Evolutionary conservation across 2,797 vertebrate genomes (phyloP).

Genomic region (Sebastes steindachneri): DNA sequence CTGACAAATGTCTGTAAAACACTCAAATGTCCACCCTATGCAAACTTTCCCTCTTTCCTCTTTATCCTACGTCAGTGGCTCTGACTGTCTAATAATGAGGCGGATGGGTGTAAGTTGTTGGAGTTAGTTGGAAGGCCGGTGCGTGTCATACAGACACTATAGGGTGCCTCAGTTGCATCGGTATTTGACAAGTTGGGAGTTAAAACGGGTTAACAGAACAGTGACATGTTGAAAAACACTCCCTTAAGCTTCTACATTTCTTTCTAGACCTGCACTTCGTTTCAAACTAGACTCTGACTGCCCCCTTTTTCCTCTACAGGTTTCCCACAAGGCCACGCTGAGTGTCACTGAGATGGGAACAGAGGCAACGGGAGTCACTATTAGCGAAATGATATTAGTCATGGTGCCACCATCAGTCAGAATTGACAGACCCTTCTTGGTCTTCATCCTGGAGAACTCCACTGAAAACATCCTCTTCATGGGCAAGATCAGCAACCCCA

Average conservation of each 20-base stretch:
- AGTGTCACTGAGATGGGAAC: slow-evolving; percentile 4
- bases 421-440: not conserved
- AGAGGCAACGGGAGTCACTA: not conserved
- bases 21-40: too few species aligned
- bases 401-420: not conserved
- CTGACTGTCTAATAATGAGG: too few species aligned
- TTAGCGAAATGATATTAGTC: fast-evolving
- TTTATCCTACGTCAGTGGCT: too few species aligned
- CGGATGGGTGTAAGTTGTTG: too few species aligned
- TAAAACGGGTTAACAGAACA: not conserved
- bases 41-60: too few species aligned
- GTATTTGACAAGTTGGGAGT: not conserved
- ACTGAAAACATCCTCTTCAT: slow-evolving; percentile 77
- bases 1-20: too few species aligned
- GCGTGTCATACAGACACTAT: too few species aligned
- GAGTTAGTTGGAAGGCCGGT: too few species aligned
- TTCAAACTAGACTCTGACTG: not conserved
- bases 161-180: too few species aligned
- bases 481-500: slow-evolving; percentile 59
- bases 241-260: not conserved
- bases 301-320: not conserved
- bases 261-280: not conserved
- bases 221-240: not conserved
- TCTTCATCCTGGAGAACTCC: slow-evolving; percentile 84
- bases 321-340: not conserved